A percentile compares a stretch with the other conserved stretches of the same genome.
These are phyloP conservation scores for Agriopis leucophaearia DNA, from an alignment of 2,888 invertebrate species.

Conservation along the genomic window DNA sequence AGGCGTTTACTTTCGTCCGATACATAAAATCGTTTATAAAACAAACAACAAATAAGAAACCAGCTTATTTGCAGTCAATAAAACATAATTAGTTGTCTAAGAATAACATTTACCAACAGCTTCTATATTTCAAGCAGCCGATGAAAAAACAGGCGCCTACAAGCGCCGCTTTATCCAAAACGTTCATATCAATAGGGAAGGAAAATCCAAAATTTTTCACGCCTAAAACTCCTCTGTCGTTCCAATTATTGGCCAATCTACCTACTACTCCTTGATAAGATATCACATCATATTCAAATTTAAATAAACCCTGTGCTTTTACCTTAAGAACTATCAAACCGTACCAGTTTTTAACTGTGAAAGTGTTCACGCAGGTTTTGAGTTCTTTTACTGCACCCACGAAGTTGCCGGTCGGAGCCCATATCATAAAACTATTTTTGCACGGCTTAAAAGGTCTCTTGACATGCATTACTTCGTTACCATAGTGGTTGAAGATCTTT, in stretches of 20 bases:
- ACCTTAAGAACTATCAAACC: slow-evolving; percentile 55
- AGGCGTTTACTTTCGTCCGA: slow-evolving; percentile 2
- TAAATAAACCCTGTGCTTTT: slow-evolving; percentile 42
- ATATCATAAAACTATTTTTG: slow-evolving; percentile 56
- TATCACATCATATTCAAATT: slow-evolving; percentile 51
- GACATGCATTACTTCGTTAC: slow-evolving; percentile 69
- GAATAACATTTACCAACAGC: neutral
- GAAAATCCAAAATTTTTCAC: slow-evolving; percentile 55
- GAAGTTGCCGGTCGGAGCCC: slow-evolving; percentile 67
- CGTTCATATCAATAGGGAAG: slow-evolving; percentile 59
- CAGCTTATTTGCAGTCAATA: neutral
- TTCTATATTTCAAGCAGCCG: slow-evolving; percentile 53
- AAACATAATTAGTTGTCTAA: neutral
- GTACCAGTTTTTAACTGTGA: slow-evolving; percentile 53
- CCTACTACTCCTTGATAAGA: slow-evolving; percentile 55
- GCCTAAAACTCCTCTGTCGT: slow-evolving; percentile 23
- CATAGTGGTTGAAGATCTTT: slow-evolving; percentile 68
- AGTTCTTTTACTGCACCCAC: slow-evolving; percentile 60
- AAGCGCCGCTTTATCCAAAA: slow-evolving; percentile 60
- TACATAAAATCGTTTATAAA: neutral
- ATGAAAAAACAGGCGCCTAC: slow-evolving; percentile 67
- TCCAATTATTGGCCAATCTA: slow-evolving; percentile 51
- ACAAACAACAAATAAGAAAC: neutral
- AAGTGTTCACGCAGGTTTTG: slow-evolving; percentile 47
- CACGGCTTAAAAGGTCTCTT: slow-evolving; percentile 51